Percentiles rank a stretch among this genome's conserved stretches.
These are phyloP conservation scores for Babylonia areolata DNA, from an alignment of 1,140 invertebrate genomes.

Conservation along the genomic window DNA sequence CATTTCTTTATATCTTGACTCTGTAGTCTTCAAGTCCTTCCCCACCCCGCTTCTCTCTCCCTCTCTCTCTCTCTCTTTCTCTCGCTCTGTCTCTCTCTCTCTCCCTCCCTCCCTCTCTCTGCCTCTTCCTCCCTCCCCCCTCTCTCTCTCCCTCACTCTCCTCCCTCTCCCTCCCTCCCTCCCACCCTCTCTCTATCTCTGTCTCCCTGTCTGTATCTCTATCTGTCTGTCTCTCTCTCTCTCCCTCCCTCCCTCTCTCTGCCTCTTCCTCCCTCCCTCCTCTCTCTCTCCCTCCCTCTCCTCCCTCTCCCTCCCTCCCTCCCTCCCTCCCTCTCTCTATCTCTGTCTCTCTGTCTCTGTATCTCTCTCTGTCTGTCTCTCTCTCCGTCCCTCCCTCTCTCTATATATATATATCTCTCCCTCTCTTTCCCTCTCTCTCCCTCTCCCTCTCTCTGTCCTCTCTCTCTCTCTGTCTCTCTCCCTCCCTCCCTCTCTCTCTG, in stretches of 20 bases:
- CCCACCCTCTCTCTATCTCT: not conserved
- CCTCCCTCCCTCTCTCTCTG: conserved; percentile 3
- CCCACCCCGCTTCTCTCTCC: not conserved
- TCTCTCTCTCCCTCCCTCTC: not conserved
- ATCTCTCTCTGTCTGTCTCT: not conserved
- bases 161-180: not conserved
- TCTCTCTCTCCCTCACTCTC: not conserved
- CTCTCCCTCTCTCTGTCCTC: not conserved
- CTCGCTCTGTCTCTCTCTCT: not conserved
- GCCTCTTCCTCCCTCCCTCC: not conserved
- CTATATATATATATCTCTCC: too few species aligned
- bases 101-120: not conserved
- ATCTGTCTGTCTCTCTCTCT: not conserved
- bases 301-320: not conserved
- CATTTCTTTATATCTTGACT: too few species aligned
- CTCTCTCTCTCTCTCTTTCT: not conserved
- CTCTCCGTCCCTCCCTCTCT: not conserved
- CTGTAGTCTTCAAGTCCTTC: not conserved
- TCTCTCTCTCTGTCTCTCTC: conserved; percentile 7
- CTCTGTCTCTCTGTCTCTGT: not conserved
- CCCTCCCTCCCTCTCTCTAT: not conserved
- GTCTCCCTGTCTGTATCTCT: not conserved
- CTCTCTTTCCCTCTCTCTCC: not conserved
- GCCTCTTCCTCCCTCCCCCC: not conserved
- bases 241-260: not conserved